Conservation (phyloP, 1,140 invertebrate genomes). For the Nebria ingens region DNA sequence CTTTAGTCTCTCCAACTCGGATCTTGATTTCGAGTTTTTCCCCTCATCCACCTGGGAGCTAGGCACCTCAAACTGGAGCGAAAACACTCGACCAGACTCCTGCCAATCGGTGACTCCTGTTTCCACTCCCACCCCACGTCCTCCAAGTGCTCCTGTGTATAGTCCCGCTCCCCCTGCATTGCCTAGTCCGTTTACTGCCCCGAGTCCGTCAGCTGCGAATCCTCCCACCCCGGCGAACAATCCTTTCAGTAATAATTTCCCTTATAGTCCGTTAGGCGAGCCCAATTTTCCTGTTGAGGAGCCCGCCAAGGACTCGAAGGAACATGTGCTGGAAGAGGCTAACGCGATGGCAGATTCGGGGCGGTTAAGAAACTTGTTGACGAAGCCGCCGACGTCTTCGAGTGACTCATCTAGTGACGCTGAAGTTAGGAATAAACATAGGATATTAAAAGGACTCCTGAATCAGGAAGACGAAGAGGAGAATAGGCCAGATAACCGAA, state of each 20-base stretch:
- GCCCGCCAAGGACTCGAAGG: conserved; percentile 30
- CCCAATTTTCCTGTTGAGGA: conserved; percentile 27
- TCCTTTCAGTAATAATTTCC: conserved; percentile 42
- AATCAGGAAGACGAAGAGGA: conserved; percentile 77
- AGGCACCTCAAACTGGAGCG: conserved; percentile 31
- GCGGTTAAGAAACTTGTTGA: conserved; percentile 26
- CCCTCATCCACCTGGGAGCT: conserved; percentile 44
- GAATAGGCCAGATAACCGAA: conserved; percentile 32
- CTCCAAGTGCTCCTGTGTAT: conserved; percentile 37
- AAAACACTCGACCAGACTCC: conserved; percentile 42
- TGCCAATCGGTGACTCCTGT: conserved; percentile 41
- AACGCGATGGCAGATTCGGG: conserved; percentile 22
- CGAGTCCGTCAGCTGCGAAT: conserved; percentile 39
- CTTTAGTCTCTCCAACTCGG: conserved; percentile 38
- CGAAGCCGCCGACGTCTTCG: conserved; percentile 37
- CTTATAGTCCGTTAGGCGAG: conserved; percentile 47
- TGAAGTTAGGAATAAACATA: conserved; percentile 38
- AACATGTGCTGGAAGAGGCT: conserved; percentile 27
- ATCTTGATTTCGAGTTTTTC: conserved; percentile 49
- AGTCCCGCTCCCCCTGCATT: conserved; percentile 40
- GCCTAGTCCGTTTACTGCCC: conserved; percentile 35
- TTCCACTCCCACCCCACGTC: conserved; percentile 39
- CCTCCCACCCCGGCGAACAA: conserved; percentile 31
- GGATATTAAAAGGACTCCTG: conserved; percentile 65
- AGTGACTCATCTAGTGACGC: conserved; percentile 49